These are phyloP conservation scores for rat (Rattus norvegicus) DNA, from an alignment of 2,113 vertebrate genomes.

Conservation along the genomic window DNA sequence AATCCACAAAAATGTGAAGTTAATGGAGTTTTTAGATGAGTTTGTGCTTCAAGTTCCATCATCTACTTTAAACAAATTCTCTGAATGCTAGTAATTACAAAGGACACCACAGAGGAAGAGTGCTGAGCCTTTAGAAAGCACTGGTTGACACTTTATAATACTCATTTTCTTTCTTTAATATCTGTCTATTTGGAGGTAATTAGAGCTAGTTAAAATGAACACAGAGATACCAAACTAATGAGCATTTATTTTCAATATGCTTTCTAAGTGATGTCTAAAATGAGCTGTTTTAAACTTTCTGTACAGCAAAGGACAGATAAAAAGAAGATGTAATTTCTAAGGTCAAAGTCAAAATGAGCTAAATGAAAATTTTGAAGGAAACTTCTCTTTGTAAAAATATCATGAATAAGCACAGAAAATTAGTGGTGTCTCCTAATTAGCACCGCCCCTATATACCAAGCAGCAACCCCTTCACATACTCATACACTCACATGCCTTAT, in stretches of 20 bases:
- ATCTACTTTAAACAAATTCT: slow-evolving; percentile 21
- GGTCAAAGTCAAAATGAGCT: background rate
- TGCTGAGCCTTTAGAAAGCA: too few relatives aligned
- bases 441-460: background rate
- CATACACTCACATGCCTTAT: background rate
- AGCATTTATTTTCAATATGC: slow-evolving; percentile 12
- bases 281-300: background rate
- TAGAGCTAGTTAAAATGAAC: slow-evolving; percentile 58
- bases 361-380: background rate
- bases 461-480: accelerated
- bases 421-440: background rate
- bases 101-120: background rate
- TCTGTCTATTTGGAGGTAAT: slow-evolving; percentile 53
- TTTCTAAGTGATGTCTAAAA: slow-evolving; percentile 57
- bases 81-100: slow-evolving; percentile 30
- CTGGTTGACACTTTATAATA: slow-evolving; percentile 40
- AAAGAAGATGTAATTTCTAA: background rate
- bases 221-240: slow-evolving; percentile 46
- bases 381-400: background rate
- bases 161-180: slow-evolving; percentile 54
- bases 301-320: background rate
- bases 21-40: slow-evolving; percentile 34
- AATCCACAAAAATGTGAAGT: background rate
- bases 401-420: background rate
- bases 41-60: background rate